Percentiles rank a stretch among this genome's conserved stretches.
Conservation (phyloP, 2,888 invertebrate genomes). For the Sympetrum striolatum region DNA sequence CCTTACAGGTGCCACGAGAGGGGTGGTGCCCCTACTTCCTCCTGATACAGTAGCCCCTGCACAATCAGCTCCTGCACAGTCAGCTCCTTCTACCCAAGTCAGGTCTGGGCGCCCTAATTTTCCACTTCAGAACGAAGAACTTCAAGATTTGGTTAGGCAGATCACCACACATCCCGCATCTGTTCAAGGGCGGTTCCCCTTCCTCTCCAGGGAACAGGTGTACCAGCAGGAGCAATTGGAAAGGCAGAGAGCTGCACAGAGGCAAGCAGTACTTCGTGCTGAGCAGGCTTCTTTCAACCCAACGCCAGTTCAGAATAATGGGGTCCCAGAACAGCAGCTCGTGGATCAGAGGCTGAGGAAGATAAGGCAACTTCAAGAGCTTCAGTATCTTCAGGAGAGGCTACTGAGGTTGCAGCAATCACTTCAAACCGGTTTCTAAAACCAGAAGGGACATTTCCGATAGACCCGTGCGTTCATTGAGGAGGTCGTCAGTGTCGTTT, state of each 20-base stretch:
- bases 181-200: constrained; percentile 58
- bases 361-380: constrained; percentile 4
- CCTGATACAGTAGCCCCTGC: constrained; percentile 49
- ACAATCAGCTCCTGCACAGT: constrained; percentile 44
- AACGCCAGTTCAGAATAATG: constrained; percentile 59
- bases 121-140: constrained; percentile 46
- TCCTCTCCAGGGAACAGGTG: constrained; percentile 51
- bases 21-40: constrained; percentile 69
- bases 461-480: background rate
- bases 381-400: constrained; percentile 4
- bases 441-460: background rate
- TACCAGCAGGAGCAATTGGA: constrained; percentile 58
- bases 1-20: constrained; percentile 74
- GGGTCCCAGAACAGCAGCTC: constrained; percentile 52
- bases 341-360: background rate
- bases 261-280: constrained; percentile 55
- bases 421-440: background rate
- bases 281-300: constrained; percentile 53
- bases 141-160: constrained; percentile 27
- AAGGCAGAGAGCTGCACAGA: constrained; percentile 55
- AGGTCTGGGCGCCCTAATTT: constrained; percentile 46
- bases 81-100: background rate
- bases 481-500: background rate
- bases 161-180: constrained; percentile 56
- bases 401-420: background rate